A percentile compares a stretch with the other conserved stretches of the same genome.
Conservation (phyloP, 1,140 invertebrate genomes). For the Leptopilina boulardi region DNA sequence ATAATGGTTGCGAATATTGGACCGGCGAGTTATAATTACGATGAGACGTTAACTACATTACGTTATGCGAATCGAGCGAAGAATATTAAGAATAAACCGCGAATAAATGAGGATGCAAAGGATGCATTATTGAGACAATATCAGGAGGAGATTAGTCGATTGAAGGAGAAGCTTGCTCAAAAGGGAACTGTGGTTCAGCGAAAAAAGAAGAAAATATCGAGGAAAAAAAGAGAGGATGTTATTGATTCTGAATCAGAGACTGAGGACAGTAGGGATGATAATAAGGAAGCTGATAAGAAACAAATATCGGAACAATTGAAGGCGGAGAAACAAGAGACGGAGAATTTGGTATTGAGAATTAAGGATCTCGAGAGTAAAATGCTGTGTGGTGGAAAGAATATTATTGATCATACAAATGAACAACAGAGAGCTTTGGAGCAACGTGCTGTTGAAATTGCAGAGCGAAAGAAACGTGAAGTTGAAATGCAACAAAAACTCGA, state of each 20-base stretch:
- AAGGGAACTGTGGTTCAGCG: conserved; percentile 77
- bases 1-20: conserved; percentile 98
- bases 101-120: conserved; percentile 98
- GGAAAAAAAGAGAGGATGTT: conserved; percentile 74
- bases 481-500: conserved; percentile 88
- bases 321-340: conserved; percentile 83
- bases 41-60: conserved; percentile 97
- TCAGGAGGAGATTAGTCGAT: conserved; percentile 96
- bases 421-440: conserved; percentile 94
- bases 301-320: conserved; percentile 78
- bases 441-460: conserved; percentile 92
- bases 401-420: conserved; percentile 97
- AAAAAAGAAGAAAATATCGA: conserved; percentile 75
- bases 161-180: conserved; percentile 89
- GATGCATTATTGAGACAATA: conserved; percentile 96
- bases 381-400: conserved; percentile 97
- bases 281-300: conserved; percentile 81
- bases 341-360: conserved; percentile 88
- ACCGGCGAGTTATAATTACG: conserved; percentile 97
- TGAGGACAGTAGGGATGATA: conserved; percentile 75
- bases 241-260: conserved; percentile 72
- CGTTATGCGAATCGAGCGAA: conserved; percentile 98
- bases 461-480: conserved; percentile 88
- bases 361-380: conserved; percentile 95
- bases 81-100: conserved; percentile 97